These are phyloP conservation scores for Syngnathus scovelli DNA, from an alignment of 2,113 vertebrate species.

Conservation along the genomic window DNA sequence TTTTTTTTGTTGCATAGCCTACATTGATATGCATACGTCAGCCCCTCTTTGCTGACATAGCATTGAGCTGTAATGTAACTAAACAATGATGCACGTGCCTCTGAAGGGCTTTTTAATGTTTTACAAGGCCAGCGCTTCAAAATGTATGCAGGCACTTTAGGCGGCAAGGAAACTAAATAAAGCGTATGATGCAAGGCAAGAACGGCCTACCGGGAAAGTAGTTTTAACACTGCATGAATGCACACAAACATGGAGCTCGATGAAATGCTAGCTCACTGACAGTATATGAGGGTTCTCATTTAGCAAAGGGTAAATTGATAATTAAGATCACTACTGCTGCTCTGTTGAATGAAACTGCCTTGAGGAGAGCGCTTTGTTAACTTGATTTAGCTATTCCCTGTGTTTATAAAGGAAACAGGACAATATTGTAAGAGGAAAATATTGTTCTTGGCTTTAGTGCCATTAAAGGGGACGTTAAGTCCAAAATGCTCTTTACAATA, in stretches of 20 bases:
- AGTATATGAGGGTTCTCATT: constrained; percentile 25
- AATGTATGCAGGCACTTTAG: constrained; percentile 51
- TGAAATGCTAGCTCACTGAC: constrained; percentile 28
- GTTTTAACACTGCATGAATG: constrained; percentile 38
- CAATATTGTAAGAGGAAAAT: background rate
- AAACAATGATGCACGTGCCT: constrained; percentile 41
- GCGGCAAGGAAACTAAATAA: constrained; percentile 54
- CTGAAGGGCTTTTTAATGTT: constrained; percentile 53
- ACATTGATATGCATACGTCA: background rate
- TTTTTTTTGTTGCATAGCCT: background rate
- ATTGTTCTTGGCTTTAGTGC: background rate
- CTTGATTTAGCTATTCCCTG: background rate
- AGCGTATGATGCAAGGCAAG: constrained; percentile 55
- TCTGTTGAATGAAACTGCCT: constrained; percentile 4
- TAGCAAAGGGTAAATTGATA: constrained; percentile 9
- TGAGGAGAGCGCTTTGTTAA: background rate
- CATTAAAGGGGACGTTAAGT: no score
- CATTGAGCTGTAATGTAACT: constrained; percentile 25
- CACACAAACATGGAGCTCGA: constrained; percentile 29
- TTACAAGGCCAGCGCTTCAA: constrained; percentile 52
- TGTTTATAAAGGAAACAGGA: background rate
- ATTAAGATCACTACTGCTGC: constrained; percentile 17
- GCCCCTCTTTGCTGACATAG: constrained; percentile 10
- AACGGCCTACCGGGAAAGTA: constrained; percentile 36
- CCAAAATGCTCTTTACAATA: no score